These are phyloP conservation scores for Alaudala cheleensis DNA, from an alignment of 2,113 vertebrate genomes.

Conservation along the genomic window DNA sequence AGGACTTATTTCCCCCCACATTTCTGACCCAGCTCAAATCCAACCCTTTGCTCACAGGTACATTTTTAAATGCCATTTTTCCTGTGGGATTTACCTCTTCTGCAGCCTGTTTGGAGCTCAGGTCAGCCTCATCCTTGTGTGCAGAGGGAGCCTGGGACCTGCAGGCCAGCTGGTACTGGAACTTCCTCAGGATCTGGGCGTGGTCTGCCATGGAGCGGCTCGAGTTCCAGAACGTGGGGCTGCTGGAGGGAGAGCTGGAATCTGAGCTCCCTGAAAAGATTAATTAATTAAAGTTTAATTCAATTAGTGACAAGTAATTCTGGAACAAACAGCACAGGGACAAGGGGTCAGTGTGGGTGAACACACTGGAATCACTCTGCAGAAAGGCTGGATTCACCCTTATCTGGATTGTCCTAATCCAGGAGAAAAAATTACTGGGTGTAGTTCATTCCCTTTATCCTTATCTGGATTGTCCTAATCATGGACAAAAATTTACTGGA, in stretches of 20 bases:
- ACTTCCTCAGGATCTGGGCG: slow-evolving; percentile 91
- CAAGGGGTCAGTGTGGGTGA: accelerated
- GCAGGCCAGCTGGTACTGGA: slow-evolving; percentile 92
- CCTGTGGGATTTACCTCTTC: slow-evolving; percentile 83
- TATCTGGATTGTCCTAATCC: neutral
- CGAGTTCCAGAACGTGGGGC: slow-evolving; percentile 95
- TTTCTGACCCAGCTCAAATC: neutral
- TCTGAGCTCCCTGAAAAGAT: slow-evolving; percentile 85
- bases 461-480: neutral
- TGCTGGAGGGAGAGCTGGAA: slow-evolving; percentile 84
- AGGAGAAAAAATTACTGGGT: neutral
- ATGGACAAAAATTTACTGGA: neutral
- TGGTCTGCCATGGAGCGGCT: slow-evolving; percentile 88
- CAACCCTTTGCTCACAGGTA: neutral
- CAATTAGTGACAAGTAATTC: neutral
- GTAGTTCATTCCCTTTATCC: neutral
- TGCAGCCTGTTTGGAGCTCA: slow-evolving; percentile 93
- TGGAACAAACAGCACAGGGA: neutral
- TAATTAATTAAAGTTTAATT: accelerated
- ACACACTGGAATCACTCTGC: neutral
- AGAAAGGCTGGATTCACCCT: neutral
- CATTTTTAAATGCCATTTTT: neutral
- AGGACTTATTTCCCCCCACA: neutral
- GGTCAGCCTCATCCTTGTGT: slow-evolving; percentile 92
- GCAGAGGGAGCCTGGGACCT: slow-evolving; percentile 91